Base-by-base conservation (phyloP, 2,888 invertebrate genomes). In the Epirrhoe alternata region DNA sequence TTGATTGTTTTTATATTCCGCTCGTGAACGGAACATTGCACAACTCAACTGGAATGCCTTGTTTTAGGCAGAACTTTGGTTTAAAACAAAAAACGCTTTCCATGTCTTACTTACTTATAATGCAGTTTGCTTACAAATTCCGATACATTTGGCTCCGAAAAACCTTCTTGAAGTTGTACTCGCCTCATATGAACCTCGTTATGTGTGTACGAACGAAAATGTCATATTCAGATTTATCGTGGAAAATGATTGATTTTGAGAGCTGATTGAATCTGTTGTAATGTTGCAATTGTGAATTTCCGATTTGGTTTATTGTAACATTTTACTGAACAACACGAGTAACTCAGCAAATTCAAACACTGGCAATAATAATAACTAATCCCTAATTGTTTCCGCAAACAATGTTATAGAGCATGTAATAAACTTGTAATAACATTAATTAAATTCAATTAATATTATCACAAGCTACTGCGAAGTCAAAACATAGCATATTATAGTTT, bases 1-100 rank as follows among this genome's bases (percentile, higher is more conserved):
- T 87, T 91, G 90, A 91, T 92, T 92, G 90, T 90, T 87, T 91
- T 90, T 86, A 86, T 90, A 92, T 92, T 92, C 91, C 87, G 86
- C 82, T 86, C 90, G 86, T 89, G 87, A 81, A 80, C 83, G 77
- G 78, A 78, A 56, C 53, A 38, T 35, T 64, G 49, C 17, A 61
- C 62, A 58, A 62, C 31, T 59, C 56, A n/a, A 61, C 63, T 6
- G 51, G 24, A 52, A 30, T 6, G 14, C 14, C 16, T 24, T 53
- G 8, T 49, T 55, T 55, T 50, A 14, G 35, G 58, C 17, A 57
- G 47, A 38, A 58, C 17, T 45, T 56, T 24, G 10, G 47, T 47
- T 0, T 16, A 47, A 16, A 16, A 47, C 47, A 16, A 47, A 47
- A 47, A 12, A 42, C 38, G 12, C 38, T 42, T 42, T 42, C 38